Conservation (phyloP, 2,797 vertebrate species). For the Platyrinchus mystaceus region DNA sequence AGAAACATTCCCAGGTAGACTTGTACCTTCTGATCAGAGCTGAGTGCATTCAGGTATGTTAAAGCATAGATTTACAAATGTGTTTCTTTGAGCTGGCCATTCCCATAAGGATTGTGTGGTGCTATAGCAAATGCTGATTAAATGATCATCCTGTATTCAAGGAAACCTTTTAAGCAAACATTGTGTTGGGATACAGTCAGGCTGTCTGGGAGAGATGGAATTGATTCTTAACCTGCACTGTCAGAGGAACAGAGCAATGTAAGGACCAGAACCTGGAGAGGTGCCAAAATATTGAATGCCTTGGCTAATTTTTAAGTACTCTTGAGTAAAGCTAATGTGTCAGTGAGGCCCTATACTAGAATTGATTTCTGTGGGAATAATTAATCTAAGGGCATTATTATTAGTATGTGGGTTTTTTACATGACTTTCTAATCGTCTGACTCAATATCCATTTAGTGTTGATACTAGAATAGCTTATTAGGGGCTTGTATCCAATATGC, state of each 20-base stretch:
- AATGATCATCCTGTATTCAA: background rate
- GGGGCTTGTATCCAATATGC: background rate
- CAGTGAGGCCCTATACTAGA: background rate
- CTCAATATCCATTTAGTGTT: background rate
- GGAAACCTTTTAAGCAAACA: background rate
- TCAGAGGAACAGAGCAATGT: background rate
- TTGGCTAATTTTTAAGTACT: background rate
- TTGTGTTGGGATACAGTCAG: background rate
- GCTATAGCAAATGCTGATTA: background rate
- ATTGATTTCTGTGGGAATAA: conserved; percentile 24
- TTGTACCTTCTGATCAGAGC: background rate
- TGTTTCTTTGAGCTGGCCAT: background rate
- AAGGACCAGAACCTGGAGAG: background rate
- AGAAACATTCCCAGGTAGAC: background rate
- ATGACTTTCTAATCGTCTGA: background rate
- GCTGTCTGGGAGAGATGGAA: background rate
- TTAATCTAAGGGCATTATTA: conserved; percentile 32
- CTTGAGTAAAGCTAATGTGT: background rate
- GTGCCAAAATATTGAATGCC: background rate
- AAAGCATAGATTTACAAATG: background rate
- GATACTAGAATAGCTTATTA: background rate
- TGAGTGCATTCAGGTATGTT: background rate
- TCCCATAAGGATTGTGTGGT: background rate
- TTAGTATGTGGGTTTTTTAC: background rate
- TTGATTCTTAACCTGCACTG: background rate